Evolutionary conservation across 2,797 vertebrate species (phyloP).

Genomic region (Rhincodon typus): DNA sequence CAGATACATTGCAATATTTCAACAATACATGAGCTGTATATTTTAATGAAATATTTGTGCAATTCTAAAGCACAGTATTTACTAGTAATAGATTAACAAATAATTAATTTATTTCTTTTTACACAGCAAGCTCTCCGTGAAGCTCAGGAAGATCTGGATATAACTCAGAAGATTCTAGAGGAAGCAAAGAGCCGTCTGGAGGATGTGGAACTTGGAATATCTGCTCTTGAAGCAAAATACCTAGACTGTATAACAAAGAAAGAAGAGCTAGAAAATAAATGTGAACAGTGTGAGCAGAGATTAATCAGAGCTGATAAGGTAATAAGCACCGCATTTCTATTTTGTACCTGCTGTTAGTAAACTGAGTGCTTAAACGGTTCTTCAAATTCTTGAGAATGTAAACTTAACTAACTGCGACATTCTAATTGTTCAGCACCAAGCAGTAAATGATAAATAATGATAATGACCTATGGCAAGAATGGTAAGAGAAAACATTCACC

Average conservation of each 20-base stretch:
- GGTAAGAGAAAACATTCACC: too few species aligned
- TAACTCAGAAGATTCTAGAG: conserved; percentile 67
- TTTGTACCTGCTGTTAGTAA: neutral
- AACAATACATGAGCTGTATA: neutral
- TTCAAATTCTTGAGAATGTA: conserved; percentile 2
- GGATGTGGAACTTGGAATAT: conserved; percentile 67
- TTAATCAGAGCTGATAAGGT: conserved; percentile 72
- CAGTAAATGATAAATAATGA: neutral
- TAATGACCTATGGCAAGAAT: too few species aligned
- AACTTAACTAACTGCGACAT: neutral
- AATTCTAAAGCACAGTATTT: neutral
- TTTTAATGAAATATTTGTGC: neutral
- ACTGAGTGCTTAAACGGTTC: neutral
- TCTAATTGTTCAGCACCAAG: neutral
- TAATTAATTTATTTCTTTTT: neutral
- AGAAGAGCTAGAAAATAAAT: conserved; percentile 75
- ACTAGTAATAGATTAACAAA: neutral
- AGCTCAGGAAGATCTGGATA: conserved; percentile 72
- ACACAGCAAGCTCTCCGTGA: conserved; percentile 68
- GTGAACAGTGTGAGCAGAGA: conserved; percentile 71
- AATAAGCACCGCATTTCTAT: conserved; percentile 22
- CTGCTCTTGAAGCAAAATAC: conserved; percentile 69
- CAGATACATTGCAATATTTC: neutral
- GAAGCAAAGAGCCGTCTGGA: conserved; percentile 64
- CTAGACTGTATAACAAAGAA: conserved; percentile 68